Evolutionary conservation across 1,140 invertebrate species (phyloP), one percentile per base, ranked within the genome.

Genomic region (Samia ricini): DNA sequence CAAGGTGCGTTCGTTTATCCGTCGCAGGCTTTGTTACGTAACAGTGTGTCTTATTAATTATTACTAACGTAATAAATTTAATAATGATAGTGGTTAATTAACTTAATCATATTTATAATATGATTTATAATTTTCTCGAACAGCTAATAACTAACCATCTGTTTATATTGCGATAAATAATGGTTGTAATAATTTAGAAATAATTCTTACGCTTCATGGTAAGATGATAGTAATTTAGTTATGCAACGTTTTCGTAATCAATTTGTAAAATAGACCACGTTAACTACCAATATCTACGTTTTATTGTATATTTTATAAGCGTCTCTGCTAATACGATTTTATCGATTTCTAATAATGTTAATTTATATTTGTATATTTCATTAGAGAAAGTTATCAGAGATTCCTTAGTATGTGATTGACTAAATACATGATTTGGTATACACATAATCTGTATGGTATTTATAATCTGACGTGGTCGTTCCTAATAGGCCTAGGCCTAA

Each of bases 191-290:
- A 52, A 52, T 52, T 52, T 20, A 21, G 22, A 52, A 20, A 23
- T 52, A 21, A 20, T 12, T 20, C 22, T 52, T 20, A 52, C 19
- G 22, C 50, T 52, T 52, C 10, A 52, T 21, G 22, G 19, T 52
- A 23, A 52, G n/a, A 52, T 52, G 50, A 20, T 23, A 52, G 21
- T 52, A 21, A 52, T 4, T 52, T 52, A 23, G 20, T 52, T 52
- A 23, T 52, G 22, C 50, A 52, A 20, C 18, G 19, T 23, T 52
- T 52, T 23, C 50, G 20, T 23, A 52, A 52, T 52, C 19, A 52
- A 52, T 52, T 52, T 21, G 10, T 52, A 10, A 52, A 21, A 52
- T 42, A 12, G 12, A 42, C 33, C n/a, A 8, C 1, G n/a, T 15
- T 1, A 15, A 15, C 33, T 42, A 42, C 12, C 33, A 15, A 15